A percentile compares a stretch with the other conserved stretches of the same genome.
These are phyloP conservation scores for Rhabdophis nuchalis DNA, from an alignment of 2,797 vertebrate genomes.

Conservation along the genomic window DNA sequence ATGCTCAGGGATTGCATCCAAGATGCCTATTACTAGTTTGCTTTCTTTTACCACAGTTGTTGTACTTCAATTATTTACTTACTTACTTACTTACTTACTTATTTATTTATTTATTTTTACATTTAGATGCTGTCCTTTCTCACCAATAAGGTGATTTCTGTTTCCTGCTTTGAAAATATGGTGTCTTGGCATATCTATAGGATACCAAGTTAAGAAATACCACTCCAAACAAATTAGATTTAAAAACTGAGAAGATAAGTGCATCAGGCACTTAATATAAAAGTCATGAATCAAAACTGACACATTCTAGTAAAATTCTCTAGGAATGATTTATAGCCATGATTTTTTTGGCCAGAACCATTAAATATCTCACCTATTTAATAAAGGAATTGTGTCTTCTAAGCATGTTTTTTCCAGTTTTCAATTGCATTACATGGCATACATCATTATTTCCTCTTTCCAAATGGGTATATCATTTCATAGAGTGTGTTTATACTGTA, in stretches of 20 bases:
- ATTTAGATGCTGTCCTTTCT: background rate
- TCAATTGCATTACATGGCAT: slow-evolving; percentile 42
- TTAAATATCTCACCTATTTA: slow-evolving; percentile 15
- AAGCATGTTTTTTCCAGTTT: slow-evolving; percentile 38
- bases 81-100: background rate
- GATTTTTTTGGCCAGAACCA: slow-evolving; percentile 51
- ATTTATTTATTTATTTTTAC: background rate
- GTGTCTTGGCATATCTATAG: background rate
- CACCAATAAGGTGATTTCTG: background rate
- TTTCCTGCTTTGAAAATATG: background rate
- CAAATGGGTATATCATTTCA: slow-evolving; percentile 49
- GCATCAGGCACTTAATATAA: background rate
- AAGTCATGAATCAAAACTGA: slow-evolving; percentile 44
- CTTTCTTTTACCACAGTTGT: background rate
- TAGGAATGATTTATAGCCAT: slow-evolving; percentile 43
- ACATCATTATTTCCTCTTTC: slow-evolving; percentile 53
- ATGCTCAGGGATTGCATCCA: background rate
- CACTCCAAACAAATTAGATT: slow-evolving; percentile 35
- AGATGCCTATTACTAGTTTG: background rate
- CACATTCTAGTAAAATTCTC: slow-evolving; percentile 43
- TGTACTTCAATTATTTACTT: background rate
- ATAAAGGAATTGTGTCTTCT: slow-evolving; percentile 49
- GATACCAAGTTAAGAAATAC: background rate
- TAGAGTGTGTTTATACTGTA: slow-evolving; percentile 61
- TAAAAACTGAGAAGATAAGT: slow-evolving; percentile 46